These are phyloP conservation scores for Trigoniulus corallinus DNA, from an alignment of 1,140 invertebrate species.

Conservation along the genomic window DNA sequence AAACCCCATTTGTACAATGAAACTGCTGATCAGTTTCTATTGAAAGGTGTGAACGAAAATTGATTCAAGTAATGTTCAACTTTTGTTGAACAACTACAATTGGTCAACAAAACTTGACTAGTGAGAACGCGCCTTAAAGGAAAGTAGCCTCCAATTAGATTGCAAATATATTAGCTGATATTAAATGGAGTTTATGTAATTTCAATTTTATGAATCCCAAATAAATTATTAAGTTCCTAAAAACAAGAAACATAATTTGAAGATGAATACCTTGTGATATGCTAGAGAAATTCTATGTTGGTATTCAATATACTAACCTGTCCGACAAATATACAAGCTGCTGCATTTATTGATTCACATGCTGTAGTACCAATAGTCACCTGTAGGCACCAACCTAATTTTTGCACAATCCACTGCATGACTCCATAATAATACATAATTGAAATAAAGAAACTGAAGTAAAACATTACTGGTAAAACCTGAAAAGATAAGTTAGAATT, in stretches of 20 bases:
- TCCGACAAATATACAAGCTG: constrained; percentile 78
- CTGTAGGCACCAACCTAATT: constrained; percentile 58
- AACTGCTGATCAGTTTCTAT: too few relatives aligned
- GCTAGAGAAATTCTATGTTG: neutral
- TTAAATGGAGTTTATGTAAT: neutral
- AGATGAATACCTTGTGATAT: neutral
- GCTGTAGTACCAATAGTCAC: constrained; percentile 63
- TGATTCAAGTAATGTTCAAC: too few relatives aligned
- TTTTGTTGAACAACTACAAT: too few relatives aligned
- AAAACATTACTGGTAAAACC: constrained; percentile 72
- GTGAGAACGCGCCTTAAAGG: too few relatives aligned
- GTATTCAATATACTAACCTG: constrained; percentile 36
- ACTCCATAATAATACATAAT: constrained; percentile 72
- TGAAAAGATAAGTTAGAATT: constrained; percentile 22
- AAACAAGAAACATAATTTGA: too few relatives aligned
- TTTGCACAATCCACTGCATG: constrained; percentile 73
- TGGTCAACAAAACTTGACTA: too few relatives aligned
- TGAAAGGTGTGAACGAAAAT: too few relatives aligned
- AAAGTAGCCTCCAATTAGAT: too few relatives aligned
- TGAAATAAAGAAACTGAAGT: constrained; percentile 73
- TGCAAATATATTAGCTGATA: too few relatives aligned
- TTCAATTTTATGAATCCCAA: neutral
- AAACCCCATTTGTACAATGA: too few relatives aligned
- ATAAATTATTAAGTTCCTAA: neutral
- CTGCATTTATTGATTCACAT: constrained; percentile 78